Evolutionary conservation across 2,797 vertebrate species (phyloP).

Genomic region (Halcyon leucocephala): DNA sequence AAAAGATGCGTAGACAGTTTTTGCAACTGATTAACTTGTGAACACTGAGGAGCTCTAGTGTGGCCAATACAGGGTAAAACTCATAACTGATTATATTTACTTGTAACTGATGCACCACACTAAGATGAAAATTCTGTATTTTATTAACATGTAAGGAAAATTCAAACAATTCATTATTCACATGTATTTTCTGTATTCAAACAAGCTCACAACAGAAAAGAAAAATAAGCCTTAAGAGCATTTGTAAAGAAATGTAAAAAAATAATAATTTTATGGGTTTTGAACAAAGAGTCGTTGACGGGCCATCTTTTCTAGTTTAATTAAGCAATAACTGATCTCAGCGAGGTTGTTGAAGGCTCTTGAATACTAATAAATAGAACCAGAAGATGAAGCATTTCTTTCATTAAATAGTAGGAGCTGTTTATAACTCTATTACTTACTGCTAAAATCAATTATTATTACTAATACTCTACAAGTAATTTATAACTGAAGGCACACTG

Average conservation of each 20-base stretch:
- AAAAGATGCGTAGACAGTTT: background rate
- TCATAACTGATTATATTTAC: conserved; percentile 14
- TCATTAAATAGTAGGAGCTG: conserved; percentile 77
- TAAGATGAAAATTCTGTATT: background rate
- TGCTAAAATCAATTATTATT: conserved; percentile 82
- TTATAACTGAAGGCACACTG: conserved; percentile 71
- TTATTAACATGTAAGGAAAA: conserved; percentile 37
- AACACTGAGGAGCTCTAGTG: conserved; percentile 12
- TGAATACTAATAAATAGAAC: conserved; percentile 80
- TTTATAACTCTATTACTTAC: conserved; percentile 82
- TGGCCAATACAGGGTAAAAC: conserved; percentile 33
- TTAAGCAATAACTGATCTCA: conserved; percentile 77
- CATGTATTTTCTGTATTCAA: background rate
- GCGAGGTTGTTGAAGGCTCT: conserved; percentile 65
- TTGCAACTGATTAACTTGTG: background rate
- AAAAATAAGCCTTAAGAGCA: conserved; percentile 21
- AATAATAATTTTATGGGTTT: conserved; percentile 19
- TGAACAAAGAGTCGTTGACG: conserved; percentile 68
- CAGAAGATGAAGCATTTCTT: conserved; percentile 69
- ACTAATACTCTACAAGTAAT: conserved; percentile 74
- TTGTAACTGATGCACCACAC: conserved; percentile 10
- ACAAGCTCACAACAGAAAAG: background rate
- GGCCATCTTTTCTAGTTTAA: conserved; percentile 77
- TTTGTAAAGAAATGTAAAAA: conserved; percentile 55
- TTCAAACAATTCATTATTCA: background rate